A percentile compares a stretch with the other conserved stretches of the same genome.
phyloP scores from a whole-genome alignment of 1,140 invertebrate species.

The Stegodyphus dumicola region DNA sequence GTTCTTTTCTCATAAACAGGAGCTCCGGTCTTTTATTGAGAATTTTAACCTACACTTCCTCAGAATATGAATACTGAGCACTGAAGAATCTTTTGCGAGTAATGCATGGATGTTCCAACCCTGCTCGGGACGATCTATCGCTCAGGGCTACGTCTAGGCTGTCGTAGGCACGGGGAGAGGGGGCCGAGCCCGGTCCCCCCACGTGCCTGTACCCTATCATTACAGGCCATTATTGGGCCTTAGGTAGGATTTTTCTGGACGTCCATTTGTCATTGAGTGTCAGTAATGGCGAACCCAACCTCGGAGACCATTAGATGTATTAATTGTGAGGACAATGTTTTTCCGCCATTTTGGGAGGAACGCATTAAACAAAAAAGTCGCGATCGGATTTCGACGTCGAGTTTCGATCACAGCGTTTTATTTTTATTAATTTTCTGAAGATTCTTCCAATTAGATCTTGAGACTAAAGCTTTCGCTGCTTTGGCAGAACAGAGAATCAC shows the following conservation, averaged over 20 bases:
- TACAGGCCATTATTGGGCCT: constrained; percentile 12
- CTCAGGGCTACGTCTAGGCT: constrained; percentile 4
- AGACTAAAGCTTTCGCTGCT: too few relatives aligned
- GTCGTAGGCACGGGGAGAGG: constrained; percentile 7
- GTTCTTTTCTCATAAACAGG: too few relatives aligned
- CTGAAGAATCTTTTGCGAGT: too few relatives aligned
- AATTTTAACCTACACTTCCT: not conserved
- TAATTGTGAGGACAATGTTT: constrained; percentile 36
- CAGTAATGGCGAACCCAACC: constrained; percentile 8
- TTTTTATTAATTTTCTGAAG: too few relatives aligned
- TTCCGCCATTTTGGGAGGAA: not conserved
- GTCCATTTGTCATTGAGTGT: constrained; percentile 37
- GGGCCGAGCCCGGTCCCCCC: not conserved
- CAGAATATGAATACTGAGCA: not conserved
- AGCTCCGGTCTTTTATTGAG: not conserved
- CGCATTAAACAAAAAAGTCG: not conserved
- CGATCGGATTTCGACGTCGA: too few relatives aligned
- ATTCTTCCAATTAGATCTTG: too few relatives aligned
- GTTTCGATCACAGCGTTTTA: too few relatives aligned
- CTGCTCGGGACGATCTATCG: constrained; percentile 5
- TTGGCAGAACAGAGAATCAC: too few relatives aligned
- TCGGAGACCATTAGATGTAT: constrained; percentile 10
- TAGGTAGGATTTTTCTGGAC: constrained; percentile 32
- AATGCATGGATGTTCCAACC: too few relatives aligned
- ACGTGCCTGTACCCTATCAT: constrained; percentile 19